Evolutionary conservation across 30 jellyfish, hydroid and myxozoan genomes (phyloP).

Genomic region (Rhopilema esculentum): DNA sequence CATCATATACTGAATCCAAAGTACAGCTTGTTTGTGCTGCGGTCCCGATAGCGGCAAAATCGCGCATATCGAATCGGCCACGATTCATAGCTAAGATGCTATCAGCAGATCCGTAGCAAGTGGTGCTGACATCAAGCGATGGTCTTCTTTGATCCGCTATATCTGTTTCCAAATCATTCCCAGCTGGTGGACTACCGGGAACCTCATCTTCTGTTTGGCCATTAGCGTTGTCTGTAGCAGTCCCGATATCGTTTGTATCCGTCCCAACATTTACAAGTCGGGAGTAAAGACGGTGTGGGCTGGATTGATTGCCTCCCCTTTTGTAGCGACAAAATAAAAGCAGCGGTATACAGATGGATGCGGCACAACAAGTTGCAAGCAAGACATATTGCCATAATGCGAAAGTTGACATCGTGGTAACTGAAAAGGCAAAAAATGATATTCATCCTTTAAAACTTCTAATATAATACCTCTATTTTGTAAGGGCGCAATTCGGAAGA

Average conservation of each 20-base stretch:
- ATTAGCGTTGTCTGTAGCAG: not conserved
- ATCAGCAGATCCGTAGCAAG: too few species aligned
- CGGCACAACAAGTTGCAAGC: conserved; percentile 3
- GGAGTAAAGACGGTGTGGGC: not conserved
- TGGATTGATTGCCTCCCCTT: not conserved
- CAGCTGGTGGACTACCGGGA: too few species aligned
- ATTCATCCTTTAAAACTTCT: too few species aligned
- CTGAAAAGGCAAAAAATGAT: conserved; percentile 8
- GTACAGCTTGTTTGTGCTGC: too few species aligned
- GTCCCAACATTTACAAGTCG: conserved; percentile 10
- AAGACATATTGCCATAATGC: conserved; percentile 33
- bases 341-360: not conserved
- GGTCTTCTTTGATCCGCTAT: too few species aligned
- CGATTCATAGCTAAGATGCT: too few species aligned
- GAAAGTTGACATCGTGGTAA: not conserved
- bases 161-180: too few species aligned
- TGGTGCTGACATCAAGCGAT: too few species aligned
- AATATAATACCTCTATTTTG: too few species aligned
- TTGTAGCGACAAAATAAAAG: conserved; percentile 23
- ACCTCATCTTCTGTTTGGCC: not conserved
- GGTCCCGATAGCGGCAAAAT: too few species aligned
- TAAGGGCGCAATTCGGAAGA: too few species aligned
- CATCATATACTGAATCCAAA: not conserved
- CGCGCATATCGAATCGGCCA: too few species aligned
- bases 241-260: conserved; percentile 5